Conservation (phyloP, 2,888 invertebrate genomes). For the Anoncus sp. region DNA sequence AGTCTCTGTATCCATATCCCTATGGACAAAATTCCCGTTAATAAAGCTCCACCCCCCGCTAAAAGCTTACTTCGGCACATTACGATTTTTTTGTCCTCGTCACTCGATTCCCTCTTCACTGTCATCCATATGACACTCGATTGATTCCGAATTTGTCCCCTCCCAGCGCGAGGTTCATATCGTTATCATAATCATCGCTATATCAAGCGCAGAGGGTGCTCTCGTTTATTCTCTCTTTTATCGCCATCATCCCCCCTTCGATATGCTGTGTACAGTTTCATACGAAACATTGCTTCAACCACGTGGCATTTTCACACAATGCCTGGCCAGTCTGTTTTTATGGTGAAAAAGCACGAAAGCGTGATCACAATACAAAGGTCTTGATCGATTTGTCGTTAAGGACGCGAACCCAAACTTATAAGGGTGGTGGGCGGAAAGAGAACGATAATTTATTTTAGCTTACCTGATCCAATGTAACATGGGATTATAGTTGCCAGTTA, state of each 20-base stretch:
- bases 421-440: too few species aligned
- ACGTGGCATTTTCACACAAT: constrained; percentile 45
- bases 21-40: background rate
- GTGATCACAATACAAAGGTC: constrained; percentile 60
- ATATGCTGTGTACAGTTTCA: constrained; percentile 32
- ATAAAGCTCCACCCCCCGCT: too few species aligned
- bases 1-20: background rate
- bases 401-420: constrained; percentile 40
- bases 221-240: background rate
- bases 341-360: constrained; percentile 18
- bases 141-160: constrained; percentile 54
- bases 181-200: constrained; percentile 59
- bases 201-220: constrained; percentile 35
- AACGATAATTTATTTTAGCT: too few species aligned
- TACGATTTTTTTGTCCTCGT: constrained; percentile 1
- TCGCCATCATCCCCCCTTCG: background rate
- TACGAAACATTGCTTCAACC: constrained; percentile 8
- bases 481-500: too few species aligned
- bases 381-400: constrained; percentile 57
- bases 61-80: too few species aligned
- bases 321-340: constrained; percentile 16
- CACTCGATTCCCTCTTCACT: constrained; percentile 65
- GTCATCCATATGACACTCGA: constrained; percentile 50
- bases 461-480: background rate
- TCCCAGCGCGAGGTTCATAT: constrained; percentile 21